Evolutionary conservation across 2,113 vertebrate genomes (phyloP), one percentile per base, ranked within the genome.

Genomic region (Motacilla alba): DNA sequence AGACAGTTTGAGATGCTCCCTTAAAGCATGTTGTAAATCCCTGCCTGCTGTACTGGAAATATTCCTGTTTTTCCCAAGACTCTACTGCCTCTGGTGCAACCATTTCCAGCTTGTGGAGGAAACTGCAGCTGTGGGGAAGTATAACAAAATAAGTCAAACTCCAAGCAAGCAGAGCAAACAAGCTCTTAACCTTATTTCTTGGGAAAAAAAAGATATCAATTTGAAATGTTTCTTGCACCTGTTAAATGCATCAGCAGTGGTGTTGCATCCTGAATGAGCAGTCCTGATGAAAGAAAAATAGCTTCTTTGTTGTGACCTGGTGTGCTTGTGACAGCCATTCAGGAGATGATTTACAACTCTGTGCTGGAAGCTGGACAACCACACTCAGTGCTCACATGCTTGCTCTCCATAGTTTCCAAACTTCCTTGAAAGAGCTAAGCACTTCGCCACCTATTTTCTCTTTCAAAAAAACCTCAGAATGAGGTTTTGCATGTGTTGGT

Each of bases 341-440:
- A 64, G 73, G 60, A 86, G 77, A 68, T 89, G 82, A 92, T 95
- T 95, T 95, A 90, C 76, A 90, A 24, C 73, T 69, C 50, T 28
- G 73, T 86, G 68, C 63, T 92, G 90, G 67, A 79, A 86, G 62
- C 73, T 43, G 73, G 88, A 70, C 83, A 95, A 18, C 68, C 59
- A n/a, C 76, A 14, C 33, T 88, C 64, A 13, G 63, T 22, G 70
- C 49, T 90, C 73, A 81, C 80, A 39, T 46, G 80, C 77, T 43
- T 83, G 27, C 56, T 73, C 55, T 89, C 79, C n/a, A 33, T 27
- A 3, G 0, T 70, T 90, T 87, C 83, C 76, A 87, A 86, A 75
- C 21, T 93, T 94, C 87, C 92, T 94, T 81, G 89, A 93, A 95
- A 94, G 88, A 91, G 49, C 77, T 60, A 37, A 95, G 59, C 44